Evolutionary conservation across 2,888 invertebrate genomes (phyloP).

Genomic region (Chesias legatella): DNA sequence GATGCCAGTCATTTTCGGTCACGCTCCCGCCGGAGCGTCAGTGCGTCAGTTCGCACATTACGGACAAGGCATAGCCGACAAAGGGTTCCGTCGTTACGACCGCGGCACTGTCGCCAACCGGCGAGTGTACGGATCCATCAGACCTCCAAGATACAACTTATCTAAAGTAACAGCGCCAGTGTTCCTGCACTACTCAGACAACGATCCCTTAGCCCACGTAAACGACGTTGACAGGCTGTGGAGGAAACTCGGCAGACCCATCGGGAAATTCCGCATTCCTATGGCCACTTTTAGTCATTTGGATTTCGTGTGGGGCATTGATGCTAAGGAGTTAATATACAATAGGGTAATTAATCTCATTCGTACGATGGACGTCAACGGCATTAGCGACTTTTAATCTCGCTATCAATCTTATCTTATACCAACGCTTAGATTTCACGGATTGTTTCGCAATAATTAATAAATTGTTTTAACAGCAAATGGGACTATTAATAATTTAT

Average conservation of each 20-base stretch:
- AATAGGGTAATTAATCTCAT: conserved; percentile 78
- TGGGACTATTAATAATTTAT: too few relatives aligned
- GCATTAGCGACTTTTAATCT: conserved; percentile 9
- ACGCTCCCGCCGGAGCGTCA: conserved; percentile 82
- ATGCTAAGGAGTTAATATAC: conserved; percentile 81
- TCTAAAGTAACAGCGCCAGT: conserved; percentile 80
- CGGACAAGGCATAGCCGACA: conserved; percentile 77
- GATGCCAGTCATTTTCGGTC: conserved; percentile 84
- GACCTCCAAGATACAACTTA: conserved; percentile 82
- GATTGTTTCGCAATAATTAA: too few relatives aligned
- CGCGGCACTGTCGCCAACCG: conserved; percentile 75
- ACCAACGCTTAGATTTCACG: too few relatives aligned
- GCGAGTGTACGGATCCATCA: conserved; percentile 68
- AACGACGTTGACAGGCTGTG: conserved; percentile 79
- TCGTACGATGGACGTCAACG: conserved; percentile 49
- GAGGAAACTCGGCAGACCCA: conserved; percentile 73
- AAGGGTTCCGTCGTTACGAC: conserved; percentile 80
- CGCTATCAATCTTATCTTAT: too few relatives aligned
- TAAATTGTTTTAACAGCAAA: too few relatives aligned
- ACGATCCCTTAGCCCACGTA: conserved; percentile 82
- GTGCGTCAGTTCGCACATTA: conserved; percentile 84
- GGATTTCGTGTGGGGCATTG: conserved; percentile 85
- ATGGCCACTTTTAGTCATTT: conserved; percentile 83
- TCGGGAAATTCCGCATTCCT: conserved; percentile 79
- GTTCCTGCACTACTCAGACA: conserved; percentile 82